Base-by-base conservation (phyloP, 1,140 invertebrate genomes). In the Eupeodes corollae region DNA sequence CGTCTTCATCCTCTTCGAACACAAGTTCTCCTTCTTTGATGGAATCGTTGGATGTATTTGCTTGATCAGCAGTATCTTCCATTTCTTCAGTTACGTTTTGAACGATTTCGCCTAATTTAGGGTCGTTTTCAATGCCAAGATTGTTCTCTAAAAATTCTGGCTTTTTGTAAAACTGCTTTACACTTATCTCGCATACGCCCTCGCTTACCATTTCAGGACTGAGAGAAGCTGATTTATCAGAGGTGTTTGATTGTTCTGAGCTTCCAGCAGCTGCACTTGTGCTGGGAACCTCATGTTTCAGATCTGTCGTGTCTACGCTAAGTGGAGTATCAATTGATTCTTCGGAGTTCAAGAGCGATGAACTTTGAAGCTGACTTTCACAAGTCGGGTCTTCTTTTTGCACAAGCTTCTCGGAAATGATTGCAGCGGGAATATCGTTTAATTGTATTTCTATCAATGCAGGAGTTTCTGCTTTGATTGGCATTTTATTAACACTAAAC, bases 141-240 rank as follows among this genome's bases (percentile, higher is more conserved):
- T 68, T 68, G 52, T 68, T 68, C 44, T 63, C 65, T 10, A 68
- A 47, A n/a, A 68, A 68, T 41, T 67, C 60, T 2, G 66, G 63
- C 42, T 65, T 66, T 41, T 66, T 63, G 40, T 68, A 68, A 34
- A 68, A 68, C 46, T 68, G 60, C 1, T 62, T 58, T 3, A 67
- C 65, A 37, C 65, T 65, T 5, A 64, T 61, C 15, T 53, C 59
- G 33, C 56, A 61, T n/a, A 68, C 53, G 1, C 63, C 62, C 32
- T 68, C 63, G 39, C 65, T 68, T 2, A 66, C 55, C 55, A 66
- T 51, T 10, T 66, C 63, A 0, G 63, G 63, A 31, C 63, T 66
- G 0, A 66, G 44, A 0, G 63, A 65, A 3, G 60, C 47, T 8
- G 60, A 58, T 43, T 66, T 66, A n/a, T 49, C 53, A 30, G 55